Conservation (phyloP, 2,113 vertebrate species). For the Aptenodytes patagonicus region DNA sequence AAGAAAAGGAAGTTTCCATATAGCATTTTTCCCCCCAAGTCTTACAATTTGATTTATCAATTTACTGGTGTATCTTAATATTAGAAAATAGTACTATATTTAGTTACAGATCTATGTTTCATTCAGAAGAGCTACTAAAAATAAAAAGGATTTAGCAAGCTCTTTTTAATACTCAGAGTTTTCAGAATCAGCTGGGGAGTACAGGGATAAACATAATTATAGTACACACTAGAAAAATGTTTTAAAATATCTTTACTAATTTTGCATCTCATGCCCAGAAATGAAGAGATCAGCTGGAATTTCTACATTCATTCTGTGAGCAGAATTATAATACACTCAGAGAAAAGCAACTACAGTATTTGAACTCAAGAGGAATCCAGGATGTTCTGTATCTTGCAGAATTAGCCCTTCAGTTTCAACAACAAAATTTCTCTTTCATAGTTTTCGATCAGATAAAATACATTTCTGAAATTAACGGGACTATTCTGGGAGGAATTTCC, state of each 20-base stretch:
- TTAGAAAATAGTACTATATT: neutral
- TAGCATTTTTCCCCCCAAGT: neutral
- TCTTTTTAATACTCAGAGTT: constrained; percentile 12
- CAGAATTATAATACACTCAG: constrained; percentile 8
- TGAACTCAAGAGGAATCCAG: constrained; percentile 32
- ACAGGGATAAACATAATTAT: constrained; percentile 60
- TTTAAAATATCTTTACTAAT: constrained; percentile 61
- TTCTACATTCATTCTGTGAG: constrained; percentile 20
- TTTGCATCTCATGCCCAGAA: constrained; percentile 51
- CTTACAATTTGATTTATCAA: neutral
- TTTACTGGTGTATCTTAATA: neutral
- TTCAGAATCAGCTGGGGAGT: constrained; percentile 58
- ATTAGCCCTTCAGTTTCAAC: constrained; percentile 27
- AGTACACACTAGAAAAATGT: constrained; percentile 44
- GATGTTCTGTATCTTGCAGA: constrained; percentile 1
- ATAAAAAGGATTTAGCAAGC: constrained; percentile 39
- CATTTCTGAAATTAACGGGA: constrained; percentile 32
- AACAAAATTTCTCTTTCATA: constrained; percentile 1
- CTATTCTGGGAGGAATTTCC: constrained; percentile 47
- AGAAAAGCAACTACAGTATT: neutral
- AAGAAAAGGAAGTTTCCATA: constrained; percentile 49
- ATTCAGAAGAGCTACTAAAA: constrained; percentile 33
- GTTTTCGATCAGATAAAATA: neutral
- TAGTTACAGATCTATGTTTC: neutral
- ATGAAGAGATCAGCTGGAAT: constrained; percentile 57